Conservation (phyloP, 2,888 invertebrate species). For the Rhaphigaster nebulosa region DNA sequence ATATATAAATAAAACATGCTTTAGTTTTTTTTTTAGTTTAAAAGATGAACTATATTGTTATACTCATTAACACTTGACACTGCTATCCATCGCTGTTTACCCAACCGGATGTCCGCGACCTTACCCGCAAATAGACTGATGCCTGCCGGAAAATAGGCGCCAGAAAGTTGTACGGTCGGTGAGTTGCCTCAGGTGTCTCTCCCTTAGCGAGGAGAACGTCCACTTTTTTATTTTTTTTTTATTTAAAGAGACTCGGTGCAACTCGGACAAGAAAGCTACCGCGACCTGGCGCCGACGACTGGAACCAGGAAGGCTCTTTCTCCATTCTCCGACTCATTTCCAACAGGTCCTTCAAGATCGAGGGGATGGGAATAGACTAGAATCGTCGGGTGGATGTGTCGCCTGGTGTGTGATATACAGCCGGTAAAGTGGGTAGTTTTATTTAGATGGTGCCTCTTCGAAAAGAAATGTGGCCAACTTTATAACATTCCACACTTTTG, state of each 20-base stretch:
- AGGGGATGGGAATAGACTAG: background rate
- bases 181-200: background rate
- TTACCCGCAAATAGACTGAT: constrained; percentile 37
- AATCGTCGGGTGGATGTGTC: background rate
- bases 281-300: constrained; percentile 31
- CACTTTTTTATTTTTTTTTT: background rate
- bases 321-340: background rate
- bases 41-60: background rate
- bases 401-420: constrained; percentile 16
- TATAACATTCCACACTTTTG: constrained; percentile 13
- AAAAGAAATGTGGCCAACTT: constrained; percentile 13
- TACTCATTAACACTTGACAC: background rate
- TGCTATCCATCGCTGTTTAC: background rate
- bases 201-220: background rate
- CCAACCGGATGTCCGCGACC: constrained; percentile 23
- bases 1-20: background rate
- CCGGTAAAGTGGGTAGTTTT: background rate
- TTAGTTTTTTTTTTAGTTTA: background rate
- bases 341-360: constrained; percentile 12
- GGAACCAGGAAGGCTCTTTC: constrained; percentile 45
- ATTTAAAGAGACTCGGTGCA: constrained; percentile 20
- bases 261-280: constrained; percentile 4
- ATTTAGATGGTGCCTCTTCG: background rate
- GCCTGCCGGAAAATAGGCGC: constrained; percentile 36
- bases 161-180: constrained; percentile 25